phyloP scores from a whole-genome alignment of 2,797 vertebrate species.

The Sebastes hubbsi region DNA sequence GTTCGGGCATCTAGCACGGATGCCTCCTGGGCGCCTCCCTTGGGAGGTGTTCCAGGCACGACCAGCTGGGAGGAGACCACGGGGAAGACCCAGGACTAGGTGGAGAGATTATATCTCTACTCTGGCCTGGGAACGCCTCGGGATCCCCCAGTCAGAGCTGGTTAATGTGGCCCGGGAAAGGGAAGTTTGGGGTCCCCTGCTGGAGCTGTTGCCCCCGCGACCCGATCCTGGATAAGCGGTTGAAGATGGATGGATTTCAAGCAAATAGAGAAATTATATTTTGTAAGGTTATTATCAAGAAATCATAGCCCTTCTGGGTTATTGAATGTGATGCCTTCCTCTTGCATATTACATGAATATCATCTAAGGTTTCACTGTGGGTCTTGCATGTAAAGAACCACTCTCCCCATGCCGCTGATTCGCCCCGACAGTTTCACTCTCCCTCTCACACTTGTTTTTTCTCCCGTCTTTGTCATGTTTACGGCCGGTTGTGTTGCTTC shows the following conservation, averaged over 20 bases:
- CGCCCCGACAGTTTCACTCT: slow-evolving; percentile 86
- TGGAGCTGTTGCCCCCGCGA: too few species aligned
- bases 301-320: slow-evolving; percentile 14
- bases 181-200: too few species aligned
- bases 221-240: too few species aligned
- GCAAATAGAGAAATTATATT: not conserved
- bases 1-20: too few species aligned
- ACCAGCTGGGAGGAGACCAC: too few species aligned
- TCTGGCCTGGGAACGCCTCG: too few species aligned
- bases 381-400: slow-evolving; percentile 52
- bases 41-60: too few species aligned
- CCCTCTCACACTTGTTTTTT: slow-evolving; percentile 71
- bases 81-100: too few species aligned
- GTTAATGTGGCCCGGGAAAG: too few species aligned
- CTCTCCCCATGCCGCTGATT: slow-evolving; percentile 81
- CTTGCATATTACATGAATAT: slow-evolving; percentile 87
- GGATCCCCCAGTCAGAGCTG: too few species aligned
- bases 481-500: slow-evolving; percentile 86
- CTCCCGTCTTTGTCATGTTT: slow-evolving; percentile 76
- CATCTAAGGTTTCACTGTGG: slow-evolving; percentile 78
- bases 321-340: slow-evolving; percentile 39
- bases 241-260: not conserved
- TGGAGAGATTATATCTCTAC: too few species aligned
- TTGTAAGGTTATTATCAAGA: slow-evolving; percentile 25
- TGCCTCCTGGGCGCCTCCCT: too few species aligned